A percentile compares a stretch with the other conserved stretches of the same genome.
phyloP scores from a whole-genome alignment of 2,797 vertebrate genomes.

The Propithecus deckenii region DNA sequence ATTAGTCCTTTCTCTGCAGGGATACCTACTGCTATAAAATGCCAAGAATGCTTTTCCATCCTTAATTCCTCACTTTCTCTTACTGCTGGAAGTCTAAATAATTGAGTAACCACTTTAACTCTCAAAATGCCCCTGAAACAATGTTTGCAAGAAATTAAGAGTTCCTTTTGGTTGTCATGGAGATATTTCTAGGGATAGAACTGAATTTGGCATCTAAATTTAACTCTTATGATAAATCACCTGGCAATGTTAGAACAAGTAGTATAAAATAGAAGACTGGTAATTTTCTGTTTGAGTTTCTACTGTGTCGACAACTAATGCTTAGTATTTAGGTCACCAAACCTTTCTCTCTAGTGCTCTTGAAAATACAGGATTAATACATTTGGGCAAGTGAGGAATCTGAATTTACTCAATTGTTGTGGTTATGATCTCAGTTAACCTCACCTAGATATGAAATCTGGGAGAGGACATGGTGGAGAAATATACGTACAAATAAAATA shows the following conservation, averaged over 20 bases:
- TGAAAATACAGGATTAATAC: slow-evolving; percentile 41
- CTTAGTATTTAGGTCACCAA: slow-evolving; percentile 27
- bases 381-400: neutral
- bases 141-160: slow-evolving; percentile 59
- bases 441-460: neutral
- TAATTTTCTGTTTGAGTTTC: slow-evolving; percentile 59
- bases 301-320: slow-evolving; percentile 41
- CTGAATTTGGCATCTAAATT: slow-evolving; percentile 53
- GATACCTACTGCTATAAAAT: slow-evolving; percentile 82
- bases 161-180: slow-evolving; percentile 62
- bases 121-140: slow-evolving; percentile 74
- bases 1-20: slow-evolving; percentile 81
- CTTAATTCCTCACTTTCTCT: slow-evolving; percentile 81
- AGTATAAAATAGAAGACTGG: slow-evolving; percentile 40
- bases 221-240: slow-evolving; percentile 56
- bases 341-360: slow-evolving; percentile 21
- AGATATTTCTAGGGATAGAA: slow-evolving; percentile 58
- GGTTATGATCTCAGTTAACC: neutral
- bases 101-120: slow-evolving; percentile 81
- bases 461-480: neutral
- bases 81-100: slow-evolving; percentile 83
- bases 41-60: slow-evolving; percentile 82
- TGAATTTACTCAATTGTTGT: neutral
- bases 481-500: neutral
- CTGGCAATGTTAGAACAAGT: slow-evolving; percentile 31